phyloP scores from a whole-genome alignment of 2,888 invertebrate species.

The Ochlodes sylvanus region DNA sequence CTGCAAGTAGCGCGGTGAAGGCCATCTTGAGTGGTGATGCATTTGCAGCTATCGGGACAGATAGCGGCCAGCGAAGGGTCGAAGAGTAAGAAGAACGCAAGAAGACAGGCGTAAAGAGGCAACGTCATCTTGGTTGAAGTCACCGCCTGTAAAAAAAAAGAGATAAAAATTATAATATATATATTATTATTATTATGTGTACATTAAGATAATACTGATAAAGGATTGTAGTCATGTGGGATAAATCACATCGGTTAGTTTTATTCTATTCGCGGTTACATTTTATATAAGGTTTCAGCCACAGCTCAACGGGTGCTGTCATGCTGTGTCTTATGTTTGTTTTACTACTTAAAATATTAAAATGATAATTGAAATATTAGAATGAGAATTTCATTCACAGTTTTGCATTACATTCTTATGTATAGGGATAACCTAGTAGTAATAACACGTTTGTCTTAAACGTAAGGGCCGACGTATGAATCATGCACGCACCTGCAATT shows the following conservation, averaged over 20 bases:
- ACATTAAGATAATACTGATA: constrained; percentile 3
- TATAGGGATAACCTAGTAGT: too few species aligned
- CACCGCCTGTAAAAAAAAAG: constrained; percentile 71
- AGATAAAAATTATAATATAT: constrained; percentile 43
- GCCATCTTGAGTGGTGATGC: constrained; percentile 87
- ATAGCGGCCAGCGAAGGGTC: constrained; percentile 63
- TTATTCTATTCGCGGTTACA: constrained; percentile 54
- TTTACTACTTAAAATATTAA: not conserved
- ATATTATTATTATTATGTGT: not conserved
- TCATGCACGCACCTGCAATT: too few species aligned
- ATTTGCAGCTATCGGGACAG: constrained; percentile 83
- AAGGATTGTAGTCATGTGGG: constrained; percentile 23
- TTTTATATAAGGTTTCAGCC: constrained; percentile 58
- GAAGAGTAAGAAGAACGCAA: constrained; percentile 64
- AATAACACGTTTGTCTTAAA: too few species aligned
- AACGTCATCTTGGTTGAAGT: constrained; percentile 65
- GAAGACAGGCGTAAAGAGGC: constrained; percentile 61
- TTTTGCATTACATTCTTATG: not conserved
- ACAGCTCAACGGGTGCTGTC: constrained; percentile 41
- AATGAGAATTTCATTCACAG: too few species aligned
- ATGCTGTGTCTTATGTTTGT: constrained; percentile 9
- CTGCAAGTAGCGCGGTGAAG: constrained; percentile 88
- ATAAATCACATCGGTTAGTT: constrained; percentile 49
- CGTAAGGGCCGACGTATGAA: too few species aligned
- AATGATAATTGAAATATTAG: not conserved